phyloP scores from a whole-genome alignment of 2,797 vertebrate species.

The Semaprochilodus insignis region DNA sequence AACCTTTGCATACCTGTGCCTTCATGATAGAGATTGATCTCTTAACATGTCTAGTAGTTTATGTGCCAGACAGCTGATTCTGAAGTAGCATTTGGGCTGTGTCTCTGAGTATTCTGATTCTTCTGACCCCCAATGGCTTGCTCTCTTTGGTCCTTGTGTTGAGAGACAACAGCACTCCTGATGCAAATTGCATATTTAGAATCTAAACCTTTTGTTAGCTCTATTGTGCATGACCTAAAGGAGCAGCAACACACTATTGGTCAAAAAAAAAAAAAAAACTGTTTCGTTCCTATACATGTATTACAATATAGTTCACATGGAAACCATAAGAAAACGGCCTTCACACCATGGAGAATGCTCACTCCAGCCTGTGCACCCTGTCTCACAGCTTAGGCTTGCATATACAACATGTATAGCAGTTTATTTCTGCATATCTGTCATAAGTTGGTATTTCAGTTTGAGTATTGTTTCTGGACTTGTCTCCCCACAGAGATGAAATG shows the following conservation, averaged over 20 bases:
- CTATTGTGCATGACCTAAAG: slow-evolving; percentile 3
- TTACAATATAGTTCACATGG: neutral
- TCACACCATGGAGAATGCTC: neutral
- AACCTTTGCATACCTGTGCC: neutral
- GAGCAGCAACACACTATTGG: neutral
- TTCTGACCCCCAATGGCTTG: neutral
- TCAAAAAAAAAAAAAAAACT: neutral
- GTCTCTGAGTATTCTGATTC: neutral
- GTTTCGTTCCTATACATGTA: neutral
- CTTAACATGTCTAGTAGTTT: neutral
- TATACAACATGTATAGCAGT: neutral
- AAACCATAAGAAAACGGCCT: neutral
- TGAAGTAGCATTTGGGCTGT: neutral
- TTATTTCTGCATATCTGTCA: slow-evolving; percentile 10
- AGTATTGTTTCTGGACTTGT: slow-evolving; percentile 14
- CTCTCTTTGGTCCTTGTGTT: slow-evolving; percentile 8
- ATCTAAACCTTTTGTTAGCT: slow-evolving; percentile 7
- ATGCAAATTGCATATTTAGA: neutral
- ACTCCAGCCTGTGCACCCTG: neutral
- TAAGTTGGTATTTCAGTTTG: slow-evolving; percentile 10
- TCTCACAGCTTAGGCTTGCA: neutral
- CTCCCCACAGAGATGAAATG: slow-evolving; percentile 11
- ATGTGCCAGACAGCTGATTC: neutral
- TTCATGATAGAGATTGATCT: neutral
- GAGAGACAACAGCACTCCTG: neutral